A percentile compares a stretch with the other conserved stretches of the same genome.
These are phyloP conservation scores for Channallabes apus DNA, from an alignment of 2,797 vertebrate genomes.

Conservation along the genomic window DNA sequence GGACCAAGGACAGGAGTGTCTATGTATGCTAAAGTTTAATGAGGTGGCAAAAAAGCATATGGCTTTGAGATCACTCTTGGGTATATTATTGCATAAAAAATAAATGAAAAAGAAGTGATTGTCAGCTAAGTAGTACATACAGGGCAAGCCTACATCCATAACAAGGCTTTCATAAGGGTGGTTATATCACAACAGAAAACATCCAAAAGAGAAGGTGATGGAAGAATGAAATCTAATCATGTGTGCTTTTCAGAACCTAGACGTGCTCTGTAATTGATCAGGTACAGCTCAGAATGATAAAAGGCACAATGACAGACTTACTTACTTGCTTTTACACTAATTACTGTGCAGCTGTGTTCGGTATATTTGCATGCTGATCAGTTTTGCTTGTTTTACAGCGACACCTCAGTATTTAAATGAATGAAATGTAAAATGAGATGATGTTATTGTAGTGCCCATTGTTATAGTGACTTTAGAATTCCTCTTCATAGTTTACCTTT, in stretches of 20 bases:
- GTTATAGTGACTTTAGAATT: neutral
- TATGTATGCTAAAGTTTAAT: slow-evolving; percentile 10
- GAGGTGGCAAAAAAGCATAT: neutral
- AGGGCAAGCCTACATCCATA: neutral
- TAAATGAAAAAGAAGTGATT: neutral
- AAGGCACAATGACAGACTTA: slow-evolving; percentile 26
- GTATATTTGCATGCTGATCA: slow-evolving; percentile 25
- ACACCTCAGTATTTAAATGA: neutral
- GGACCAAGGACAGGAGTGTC: neutral
- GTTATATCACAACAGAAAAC: neutral
- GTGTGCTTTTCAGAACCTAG: neutral
- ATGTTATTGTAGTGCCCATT: neutral
- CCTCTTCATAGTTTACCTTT: neutral
- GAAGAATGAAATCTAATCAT: slow-evolving; percentile 12
- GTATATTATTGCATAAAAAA: slow-evolving; percentile 8
- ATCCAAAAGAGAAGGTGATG: neutral
- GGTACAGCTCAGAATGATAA: slow-evolving; percentile 28
- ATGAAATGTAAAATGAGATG: slow-evolving; percentile 13
- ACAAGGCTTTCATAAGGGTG: neutral
- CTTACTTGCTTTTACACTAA: slow-evolving; percentile 27
- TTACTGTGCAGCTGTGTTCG: slow-evolving; percentile 34
- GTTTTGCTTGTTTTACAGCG: slow-evolving; percentile 19
- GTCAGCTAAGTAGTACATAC: neutral
- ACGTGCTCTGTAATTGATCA: slow-evolving; percentile 19
- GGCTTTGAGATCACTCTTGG: neutral